Conservation (phyloP, 2,113 vertebrate species). For the Sterrhoptilus dennistouni region DNA sequence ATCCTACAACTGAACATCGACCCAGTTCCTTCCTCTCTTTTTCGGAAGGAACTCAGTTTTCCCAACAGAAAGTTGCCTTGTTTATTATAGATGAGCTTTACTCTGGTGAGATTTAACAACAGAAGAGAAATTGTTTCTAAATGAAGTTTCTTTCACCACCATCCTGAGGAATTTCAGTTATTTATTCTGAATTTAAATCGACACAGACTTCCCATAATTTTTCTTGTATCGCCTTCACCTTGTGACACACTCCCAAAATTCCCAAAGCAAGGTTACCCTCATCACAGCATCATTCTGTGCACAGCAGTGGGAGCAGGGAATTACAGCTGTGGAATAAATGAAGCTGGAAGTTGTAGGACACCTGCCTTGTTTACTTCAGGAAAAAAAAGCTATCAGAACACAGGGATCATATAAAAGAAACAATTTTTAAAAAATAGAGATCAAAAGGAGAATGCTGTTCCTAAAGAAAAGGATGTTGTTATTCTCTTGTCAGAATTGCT, state of each 20-base stretch:
- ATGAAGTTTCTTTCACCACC: not conserved
- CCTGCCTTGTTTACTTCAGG: not conserved
- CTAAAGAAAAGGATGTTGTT: not conserved
- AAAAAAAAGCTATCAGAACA: not conserved
- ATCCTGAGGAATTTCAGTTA: not conserved
- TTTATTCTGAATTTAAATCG: not conserved
- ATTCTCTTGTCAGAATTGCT: not conserved
- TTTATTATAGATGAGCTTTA: not conserved
- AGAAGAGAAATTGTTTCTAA: not conserved
- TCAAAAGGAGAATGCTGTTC: not conserved
- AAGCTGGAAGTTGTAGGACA: not conserved
- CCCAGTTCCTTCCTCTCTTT: not conserved
- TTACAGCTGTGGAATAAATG: not conserved
- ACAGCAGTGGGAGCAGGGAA: not conserved
- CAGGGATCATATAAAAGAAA: not conserved
- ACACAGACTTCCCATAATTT: not conserved
- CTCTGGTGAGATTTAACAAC: not conserved
- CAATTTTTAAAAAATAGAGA: not conserved
- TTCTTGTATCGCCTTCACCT: not conserved
- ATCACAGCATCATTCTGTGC: not conserved
- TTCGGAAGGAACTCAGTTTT: not conserved
- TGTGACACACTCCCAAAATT: not conserved
- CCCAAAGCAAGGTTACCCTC: not conserved
- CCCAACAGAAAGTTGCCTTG: rapidly evolving
- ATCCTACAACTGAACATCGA: not conserved